phyloP scores from a whole-genome alignment of 2,888 invertebrate species.

The Dynastes maya region DNA sequence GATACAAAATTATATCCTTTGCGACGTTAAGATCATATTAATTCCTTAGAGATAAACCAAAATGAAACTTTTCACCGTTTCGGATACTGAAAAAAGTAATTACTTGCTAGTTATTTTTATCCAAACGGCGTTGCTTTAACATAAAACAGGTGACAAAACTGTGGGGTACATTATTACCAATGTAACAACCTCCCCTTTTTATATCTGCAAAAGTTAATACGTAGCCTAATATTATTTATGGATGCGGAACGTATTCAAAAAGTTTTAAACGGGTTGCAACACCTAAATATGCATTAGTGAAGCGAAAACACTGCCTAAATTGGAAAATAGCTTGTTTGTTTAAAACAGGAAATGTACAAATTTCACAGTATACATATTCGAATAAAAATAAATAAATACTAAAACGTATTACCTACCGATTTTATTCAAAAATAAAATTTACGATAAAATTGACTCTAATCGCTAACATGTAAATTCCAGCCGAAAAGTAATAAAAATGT shows the following conservation, averaged over 20 bases:
- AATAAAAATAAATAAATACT: not conserved
- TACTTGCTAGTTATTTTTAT: too few relatives aligned
- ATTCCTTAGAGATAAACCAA: too few relatives aligned
- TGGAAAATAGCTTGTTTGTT: slow-evolving; percentile 4
- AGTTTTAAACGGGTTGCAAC: not conserved
- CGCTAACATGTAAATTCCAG: slow-evolving; percentile 2
- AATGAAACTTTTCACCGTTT: too few relatives aligned
- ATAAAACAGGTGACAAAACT: too few relatives aligned
- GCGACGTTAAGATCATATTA: too few relatives aligned
- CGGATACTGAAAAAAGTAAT: too few relatives aligned
- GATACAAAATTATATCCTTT: too few relatives aligned
- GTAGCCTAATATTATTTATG: not conserved
- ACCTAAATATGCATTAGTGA: too few relatives aligned
- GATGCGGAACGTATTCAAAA: not conserved
- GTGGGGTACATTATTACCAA: too few relatives aligned
- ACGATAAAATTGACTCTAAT: not conserved
- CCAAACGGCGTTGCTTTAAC: too few relatives aligned
- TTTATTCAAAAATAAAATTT: slow-evolving; percentile 17
- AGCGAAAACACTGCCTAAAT: not conserved
- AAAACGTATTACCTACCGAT: slow-evolving; percentile 14
- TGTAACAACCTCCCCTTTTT: too few relatives aligned
- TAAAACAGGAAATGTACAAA: slow-evolving; percentile 8
- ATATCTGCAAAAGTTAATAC: too few relatives aligned
- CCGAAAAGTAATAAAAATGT: not conserved
- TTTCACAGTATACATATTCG: not conserved